These are phyloP conservation scores for Chalcosyrphus nemorum DNA, from an alignment of 2,888 invertebrate genomes.

Conservation along the genomic window DNA sequence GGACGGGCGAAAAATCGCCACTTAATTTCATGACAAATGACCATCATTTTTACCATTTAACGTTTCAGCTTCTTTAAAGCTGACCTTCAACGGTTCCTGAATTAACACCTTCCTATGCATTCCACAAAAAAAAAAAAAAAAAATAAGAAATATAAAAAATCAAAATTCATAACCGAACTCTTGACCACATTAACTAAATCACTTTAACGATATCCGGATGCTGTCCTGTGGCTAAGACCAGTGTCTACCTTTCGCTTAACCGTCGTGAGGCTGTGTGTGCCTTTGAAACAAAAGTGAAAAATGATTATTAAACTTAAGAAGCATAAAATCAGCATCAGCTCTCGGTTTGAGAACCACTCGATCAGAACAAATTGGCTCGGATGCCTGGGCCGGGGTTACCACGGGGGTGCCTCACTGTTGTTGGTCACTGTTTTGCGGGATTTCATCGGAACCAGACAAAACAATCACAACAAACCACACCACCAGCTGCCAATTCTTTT, in stretches of 20 bases:
- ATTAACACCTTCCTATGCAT: constrained; percentile 45
- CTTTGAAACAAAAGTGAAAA: constrained; percentile 40
- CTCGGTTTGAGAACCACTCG: constrained; percentile 42
- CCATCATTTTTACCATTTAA: constrained; percentile 62
- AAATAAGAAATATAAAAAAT: neutral
- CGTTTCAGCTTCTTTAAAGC: constrained; percentile 36
- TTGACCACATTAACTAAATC: constrained; percentile 68
- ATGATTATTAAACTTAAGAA: constrained; percentile 44
- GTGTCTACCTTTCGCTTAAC: neutral
- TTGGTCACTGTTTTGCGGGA: constrained; percentile 48
- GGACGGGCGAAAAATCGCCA: constrained; percentile 20
- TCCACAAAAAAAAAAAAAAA: neutral
- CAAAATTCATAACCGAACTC: constrained; percentile 66
- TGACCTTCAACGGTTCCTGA: constrained; percentile 46
- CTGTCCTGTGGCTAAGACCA: constrained; percentile 56
- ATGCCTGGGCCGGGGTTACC: constrained; percentile 11
- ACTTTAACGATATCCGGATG: constrained; percentile 67
- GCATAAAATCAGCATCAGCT: constrained; percentile 54
- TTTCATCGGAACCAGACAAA: constrained; percentile 21
- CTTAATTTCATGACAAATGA: constrained; percentile 49
- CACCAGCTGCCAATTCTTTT: constrained; percentile 19
- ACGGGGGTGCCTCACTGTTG: constrained; percentile 42
- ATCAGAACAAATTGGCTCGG: constrained; percentile 48
- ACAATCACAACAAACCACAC: constrained; percentile 52
- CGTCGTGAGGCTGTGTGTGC: neutral